Conservation (phyloP, 2,797 vertebrate genomes). For the Chiloscyllium punctatum region DNA sequence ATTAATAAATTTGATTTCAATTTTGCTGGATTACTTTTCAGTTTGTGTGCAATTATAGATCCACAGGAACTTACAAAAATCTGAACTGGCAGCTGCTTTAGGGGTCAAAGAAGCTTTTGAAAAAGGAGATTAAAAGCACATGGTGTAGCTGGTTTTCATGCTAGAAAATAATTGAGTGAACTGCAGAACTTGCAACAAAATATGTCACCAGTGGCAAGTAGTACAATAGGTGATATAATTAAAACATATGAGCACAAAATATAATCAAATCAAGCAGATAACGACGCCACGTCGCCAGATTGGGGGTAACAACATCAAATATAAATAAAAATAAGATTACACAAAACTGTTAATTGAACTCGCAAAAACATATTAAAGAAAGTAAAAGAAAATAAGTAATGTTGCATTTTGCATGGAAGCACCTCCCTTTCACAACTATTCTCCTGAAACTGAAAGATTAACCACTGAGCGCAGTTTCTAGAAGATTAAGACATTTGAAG, state of each 20-base stretch:
- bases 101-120: not conserved
- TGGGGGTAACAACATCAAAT: not conserved
- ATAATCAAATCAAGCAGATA: not conserved
- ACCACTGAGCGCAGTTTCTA: not conserved
- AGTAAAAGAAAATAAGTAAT: not conserved
- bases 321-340: not conserved
- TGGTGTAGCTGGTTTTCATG: not conserved
- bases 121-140: not conserved
- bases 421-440: not conserved
- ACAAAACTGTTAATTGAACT: not conserved
- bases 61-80: not conserved
- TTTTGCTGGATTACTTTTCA: conserved; percentile 16
- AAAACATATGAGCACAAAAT: not conserved
- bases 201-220: not conserved
- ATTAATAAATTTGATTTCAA: not conserved
- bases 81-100: not conserved
- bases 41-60: not conserved
- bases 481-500: not conserved
- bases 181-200: not conserved
- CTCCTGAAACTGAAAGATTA: not conserved
- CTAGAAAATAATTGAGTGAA: not conserved
- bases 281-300: not conserved
- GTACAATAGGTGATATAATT: not conserved
- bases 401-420: not conserved
- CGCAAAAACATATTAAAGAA: not conserved